These are phyloP conservation scores for Apolygus lucorum DNA, from an alignment of 1,140 invertebrate genomes.

Conservation along the genomic window DNA sequence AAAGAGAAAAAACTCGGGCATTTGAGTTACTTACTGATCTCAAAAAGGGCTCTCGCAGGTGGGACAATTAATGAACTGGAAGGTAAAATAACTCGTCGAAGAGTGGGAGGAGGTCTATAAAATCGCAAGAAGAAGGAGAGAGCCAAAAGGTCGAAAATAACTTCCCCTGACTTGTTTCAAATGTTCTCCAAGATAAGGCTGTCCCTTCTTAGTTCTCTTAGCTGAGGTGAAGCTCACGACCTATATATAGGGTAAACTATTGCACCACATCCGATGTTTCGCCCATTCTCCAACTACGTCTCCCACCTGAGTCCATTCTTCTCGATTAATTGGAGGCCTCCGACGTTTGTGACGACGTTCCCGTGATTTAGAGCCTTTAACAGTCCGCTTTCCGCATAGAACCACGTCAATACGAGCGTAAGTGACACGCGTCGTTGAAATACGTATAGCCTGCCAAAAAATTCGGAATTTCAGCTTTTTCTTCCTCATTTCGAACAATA, in stretches of 20 bases:
- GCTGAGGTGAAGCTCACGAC: background rate
- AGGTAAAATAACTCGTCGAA: conserved; percentile 1
- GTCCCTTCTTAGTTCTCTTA: background rate
- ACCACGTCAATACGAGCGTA: too few relatives aligned
- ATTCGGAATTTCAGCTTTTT: too few relatives aligned
- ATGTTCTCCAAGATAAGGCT: conserved; percentile 1
- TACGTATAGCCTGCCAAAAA: too few relatives aligned
- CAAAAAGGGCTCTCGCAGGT: too few relatives aligned
- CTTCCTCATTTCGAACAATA: too few relatives aligned
- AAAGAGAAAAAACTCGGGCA: too few relatives aligned
- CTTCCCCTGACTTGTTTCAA: background rate
- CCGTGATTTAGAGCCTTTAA: too few relatives aligned
- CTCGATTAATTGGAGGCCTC: background rate
- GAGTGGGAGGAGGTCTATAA: conserved; percentile 6
- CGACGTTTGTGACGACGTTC: too few relatives aligned
- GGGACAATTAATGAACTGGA: background rate
- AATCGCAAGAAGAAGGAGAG: background rate
- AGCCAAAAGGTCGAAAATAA: conserved; percentile 12
- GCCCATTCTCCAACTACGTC: background rate
- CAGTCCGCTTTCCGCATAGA: too few relatives aligned
- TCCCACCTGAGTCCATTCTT: background rate
- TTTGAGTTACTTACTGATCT: too few relatives aligned
- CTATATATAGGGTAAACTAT: background rate
- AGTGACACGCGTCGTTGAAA: too few relatives aligned
- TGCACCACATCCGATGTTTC: background rate